Base-by-base conservation (phyloP, 92 coral and sea anemone species). In the Actinostola sp. region DNA sequence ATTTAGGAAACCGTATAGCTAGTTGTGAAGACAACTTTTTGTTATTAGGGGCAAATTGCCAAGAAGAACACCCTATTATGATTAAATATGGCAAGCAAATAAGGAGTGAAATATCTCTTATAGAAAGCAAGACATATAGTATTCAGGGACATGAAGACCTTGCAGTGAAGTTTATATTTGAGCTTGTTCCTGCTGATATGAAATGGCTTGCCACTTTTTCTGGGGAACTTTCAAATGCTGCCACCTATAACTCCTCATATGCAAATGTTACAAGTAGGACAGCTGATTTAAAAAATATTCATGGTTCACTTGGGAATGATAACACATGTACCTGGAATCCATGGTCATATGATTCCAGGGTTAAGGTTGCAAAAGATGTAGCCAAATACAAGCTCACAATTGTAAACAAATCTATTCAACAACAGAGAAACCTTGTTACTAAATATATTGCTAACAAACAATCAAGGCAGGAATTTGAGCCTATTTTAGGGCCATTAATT, bases 151-250 rank as follows among this genome's bases (percentile, higher is more conserved):
- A 85, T 85, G 55, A 77, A n/a, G n/a, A n/a, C 54, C 77, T 73
- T 49, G 79, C 31, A 39, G 57, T 81, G 61, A 75, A 51, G 8
- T 86, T 86, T 73, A 60, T 31, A 36, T 87, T 87, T 87, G 92
- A 82, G 63, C 72, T 87, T 34, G 61, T 82, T 74, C 92, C 92
- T 24, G 77, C 88, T 32, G 88, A 87, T 63, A 87, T 87, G 92
- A 87, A 82, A 72, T 87, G 84, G 88, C 73, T 82, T 20, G 88
- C 92, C 33, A 71, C 70, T 35, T 82, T 82, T 87, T 66, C 79
- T 56, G 88, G 92, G 35, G 86, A 87, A 73, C 82, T 83, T 53
- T 21, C 46, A 49, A 75, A 62, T 62, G 32, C 81, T 61, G 81
- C 81, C 61, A 75, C 72, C 61, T 82, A 82, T 68, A 79, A 79